Percentiles rank a stretch among this genome's conserved stretches.
Evolutionary conservation across 2,113 vertebrate species (phyloP).

Genomic region (Xerus inauris): DNA sequence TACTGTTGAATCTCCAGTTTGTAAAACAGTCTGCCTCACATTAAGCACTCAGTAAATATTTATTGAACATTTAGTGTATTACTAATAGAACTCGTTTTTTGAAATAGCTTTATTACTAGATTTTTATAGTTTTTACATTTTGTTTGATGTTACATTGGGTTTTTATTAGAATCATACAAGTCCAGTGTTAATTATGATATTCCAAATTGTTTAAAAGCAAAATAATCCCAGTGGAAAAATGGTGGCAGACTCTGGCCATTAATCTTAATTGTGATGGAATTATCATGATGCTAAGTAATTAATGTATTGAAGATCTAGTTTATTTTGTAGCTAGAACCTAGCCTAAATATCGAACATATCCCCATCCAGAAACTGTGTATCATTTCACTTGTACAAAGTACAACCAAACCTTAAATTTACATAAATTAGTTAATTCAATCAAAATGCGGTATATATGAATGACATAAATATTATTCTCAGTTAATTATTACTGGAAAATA

Average conservation of each 20-base stretch:
- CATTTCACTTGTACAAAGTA: constrained; percentile 9
- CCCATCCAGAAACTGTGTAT: not conserved
- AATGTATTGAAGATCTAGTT: constrained; percentile 35
- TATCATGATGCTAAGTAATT: constrained; percentile 48
- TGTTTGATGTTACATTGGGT: constrained; percentile 27
- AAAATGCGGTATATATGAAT: not conserved
- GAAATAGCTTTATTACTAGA: constrained; percentile 44
- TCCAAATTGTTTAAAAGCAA: constrained; percentile 12
- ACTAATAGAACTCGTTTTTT: constrained; percentile 20
- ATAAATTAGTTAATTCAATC: not conserved
- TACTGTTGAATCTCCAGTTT: constrained; percentile 15
- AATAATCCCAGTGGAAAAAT: constrained; percentile 46
- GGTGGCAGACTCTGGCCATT: constrained; percentile 24
- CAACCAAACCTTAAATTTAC: constrained; percentile 20
- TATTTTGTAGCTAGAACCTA: constrained; percentile 21
- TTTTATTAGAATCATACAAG: constrained; percentile 40
- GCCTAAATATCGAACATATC: constrained; percentile 13
- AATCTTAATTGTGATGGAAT: constrained; percentile 47
- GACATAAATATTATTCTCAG: constrained; percentile 28
- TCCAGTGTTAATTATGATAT: constrained; percentile 34
- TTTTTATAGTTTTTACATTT: constrained; percentile 49
- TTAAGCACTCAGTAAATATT: constrained; percentile 39
- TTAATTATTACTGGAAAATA: constrained; percentile 22
- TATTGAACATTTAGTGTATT: constrained; percentile 43
- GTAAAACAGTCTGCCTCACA: constrained; percentile 16